phyloP scores from a whole-genome alignment of 2,113 vertebrate genomes.

The Tachycineta bicolor region DNA sequence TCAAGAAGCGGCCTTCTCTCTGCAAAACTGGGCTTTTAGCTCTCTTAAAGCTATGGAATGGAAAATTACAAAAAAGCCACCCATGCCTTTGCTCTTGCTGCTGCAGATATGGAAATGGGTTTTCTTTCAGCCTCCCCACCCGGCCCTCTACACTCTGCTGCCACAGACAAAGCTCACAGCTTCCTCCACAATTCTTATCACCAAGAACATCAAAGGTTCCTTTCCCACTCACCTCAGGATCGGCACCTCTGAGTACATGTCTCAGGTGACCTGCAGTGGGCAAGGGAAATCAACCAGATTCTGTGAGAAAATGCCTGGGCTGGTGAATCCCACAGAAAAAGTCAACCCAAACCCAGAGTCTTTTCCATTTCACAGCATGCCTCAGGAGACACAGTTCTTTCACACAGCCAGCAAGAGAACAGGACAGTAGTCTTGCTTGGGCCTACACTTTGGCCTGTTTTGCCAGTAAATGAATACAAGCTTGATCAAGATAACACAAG shows the following conservation, averaged over 20 bases:
- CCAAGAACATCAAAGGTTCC: not conserved
- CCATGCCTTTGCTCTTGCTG: no score
- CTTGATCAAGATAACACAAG: not conserved
- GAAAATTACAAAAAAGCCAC: not conserved
- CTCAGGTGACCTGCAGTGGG: not conserved
- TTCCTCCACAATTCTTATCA: no score
- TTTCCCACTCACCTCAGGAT: not conserved
- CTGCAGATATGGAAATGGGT: not conserved
- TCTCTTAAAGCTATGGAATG: not conserved
- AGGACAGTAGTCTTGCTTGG: not conserved
- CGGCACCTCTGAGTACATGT: accelerated
- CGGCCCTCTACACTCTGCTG: no score
- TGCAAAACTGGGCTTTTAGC: no score
- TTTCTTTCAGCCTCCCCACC: not conserved
- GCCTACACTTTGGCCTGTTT: not conserved
- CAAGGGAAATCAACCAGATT: not conserved
- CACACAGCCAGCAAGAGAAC: not conserved
- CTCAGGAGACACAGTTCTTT: not conserved
- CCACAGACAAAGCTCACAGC: no score
- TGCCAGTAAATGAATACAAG: not conserved
- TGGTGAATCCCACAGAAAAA: not conserved
- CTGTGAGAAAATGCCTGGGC: not conserved
- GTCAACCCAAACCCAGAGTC: not conserved
- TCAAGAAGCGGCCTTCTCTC: not conserved
- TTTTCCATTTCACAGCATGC: not conserved